These are phyloP conservation scores for Thaumatotibia leucotreta DNA, from an alignment of 1,140 invertebrate genomes.

Conservation along the genomic window DNA sequence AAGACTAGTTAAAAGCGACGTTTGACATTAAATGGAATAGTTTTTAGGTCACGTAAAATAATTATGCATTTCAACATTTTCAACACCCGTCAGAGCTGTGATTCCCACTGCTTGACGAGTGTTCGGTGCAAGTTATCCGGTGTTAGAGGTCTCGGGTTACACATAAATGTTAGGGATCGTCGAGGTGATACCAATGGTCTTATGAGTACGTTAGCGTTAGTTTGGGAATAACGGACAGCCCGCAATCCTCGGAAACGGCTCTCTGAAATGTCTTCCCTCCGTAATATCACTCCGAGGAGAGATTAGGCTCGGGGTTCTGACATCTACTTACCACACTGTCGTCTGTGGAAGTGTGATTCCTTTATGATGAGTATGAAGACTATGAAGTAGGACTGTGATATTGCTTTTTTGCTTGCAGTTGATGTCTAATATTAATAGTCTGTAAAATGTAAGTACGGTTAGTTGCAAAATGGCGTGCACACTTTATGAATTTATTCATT, in stretches of 20 bases:
- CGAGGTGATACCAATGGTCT: not conserved
- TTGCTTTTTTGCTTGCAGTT: too few species aligned
- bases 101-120: not conserved
- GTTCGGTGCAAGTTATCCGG: not conserved
- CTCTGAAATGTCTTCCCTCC: not conserved
- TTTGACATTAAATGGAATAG: not conserved
- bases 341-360: not conserved
- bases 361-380: not conserved
- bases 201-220: not conserved
- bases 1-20: not conserved
- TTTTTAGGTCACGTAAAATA: not conserved
- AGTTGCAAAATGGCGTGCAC: too few species aligned
- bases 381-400: not conserved
- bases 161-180: not conserved
- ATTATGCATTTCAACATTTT: slow-evolving; percentile 1
- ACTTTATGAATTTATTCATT: too few species aligned
- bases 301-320: not conserved
- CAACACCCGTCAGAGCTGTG: not conserved
- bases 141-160: not conserved
- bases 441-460: too few species aligned
- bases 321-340: not conserved
- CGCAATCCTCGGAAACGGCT: not conserved
- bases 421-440: too few species aligned
- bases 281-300: not conserved
- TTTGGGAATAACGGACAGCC: not conserved